phyloP scores from a whole-genome alignment of 1,140 invertebrate genomes.

The Lordiphosa collinella region DNA sequence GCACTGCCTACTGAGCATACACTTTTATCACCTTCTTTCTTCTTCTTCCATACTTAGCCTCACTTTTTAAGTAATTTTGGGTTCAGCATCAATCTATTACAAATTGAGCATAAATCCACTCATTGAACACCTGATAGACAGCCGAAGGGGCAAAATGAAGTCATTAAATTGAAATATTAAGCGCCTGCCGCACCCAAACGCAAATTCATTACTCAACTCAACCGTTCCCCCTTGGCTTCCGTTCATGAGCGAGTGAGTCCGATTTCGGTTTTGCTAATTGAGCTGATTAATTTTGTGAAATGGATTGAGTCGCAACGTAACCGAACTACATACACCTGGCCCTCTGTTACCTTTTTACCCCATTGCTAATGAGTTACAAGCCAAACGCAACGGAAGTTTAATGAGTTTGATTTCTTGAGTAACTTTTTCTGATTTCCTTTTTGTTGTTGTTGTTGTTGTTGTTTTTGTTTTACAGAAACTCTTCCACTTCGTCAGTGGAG shows the following conservation, averaged over 20 bases:
- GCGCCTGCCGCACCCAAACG: neutral
- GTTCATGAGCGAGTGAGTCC: neutral
- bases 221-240: too few relatives aligned
- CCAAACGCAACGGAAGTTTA: slow-evolving; percentile 30
- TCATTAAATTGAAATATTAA: slow-evolving; percentile 45
- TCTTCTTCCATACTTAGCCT: too few relatives aligned
- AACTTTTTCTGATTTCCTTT: slow-evolving; percentile 7
- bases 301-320: neutral
- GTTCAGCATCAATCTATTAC: too few relatives aligned
- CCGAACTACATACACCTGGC: too few relatives aligned
- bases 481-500: slow-evolving; percentile 64
- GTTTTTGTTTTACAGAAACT: slow-evolving; percentile 60
- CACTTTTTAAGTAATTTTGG: too few relatives aligned
- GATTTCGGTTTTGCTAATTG: slow-evolving; percentile 40
- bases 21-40: too few relatives aligned
- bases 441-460: neutral
- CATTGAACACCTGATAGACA: too few relatives aligned
- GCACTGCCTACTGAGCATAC: too few relatives aligned
- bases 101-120: too few relatives aligned
- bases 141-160: too few relatives aligned
- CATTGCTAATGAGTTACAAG: slow-evolving; percentile 22
- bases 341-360: neutral
- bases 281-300: slow-evolving; percentile 58
- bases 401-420: slow-evolving; percentile 38
- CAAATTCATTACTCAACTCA: too few relatives aligned